Evolutionary conservation across 2,888 invertebrate species (phyloP), one percentile per base, ranked within the genome.

Genomic region (Gastracanthus pulcherrimus): DNA sequence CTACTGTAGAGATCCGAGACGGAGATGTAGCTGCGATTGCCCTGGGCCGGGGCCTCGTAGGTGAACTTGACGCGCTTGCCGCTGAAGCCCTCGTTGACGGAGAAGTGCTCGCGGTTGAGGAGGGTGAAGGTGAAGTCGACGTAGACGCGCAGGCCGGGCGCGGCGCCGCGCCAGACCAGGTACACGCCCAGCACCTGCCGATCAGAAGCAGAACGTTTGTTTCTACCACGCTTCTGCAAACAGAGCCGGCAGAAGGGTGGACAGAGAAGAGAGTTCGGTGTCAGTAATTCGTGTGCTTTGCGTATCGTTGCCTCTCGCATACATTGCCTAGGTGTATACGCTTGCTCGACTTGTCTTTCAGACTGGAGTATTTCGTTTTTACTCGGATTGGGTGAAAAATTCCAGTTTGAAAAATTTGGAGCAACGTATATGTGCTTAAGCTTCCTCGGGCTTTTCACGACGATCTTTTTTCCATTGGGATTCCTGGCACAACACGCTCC

Each of bases 121-220:
- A 96, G 93, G 6, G 96, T 96, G 91, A 96, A 96, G 70, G 95
- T 95, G 91, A 96, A 96, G 92, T 97, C 97, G 84, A 96, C 95
- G 89, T 95, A 95, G 78, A 96, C 96, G 74, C 95, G 93, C 92
- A 96, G 94, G 80, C 95, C 95, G 84, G 95, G 95, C 86, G 96
- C 95, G 6, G 95, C 94, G 83, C 95, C 95, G 66, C 95, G 94
- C 94, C 96, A 95, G 76, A 96, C 96, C 86, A 97, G 93, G 90
- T 95, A 96, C 13, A 96, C 96, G 51, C 96, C 96, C 89, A 95
- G 88, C 87, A 95, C 93, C 89, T 91, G 83, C 71, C 83, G 83
- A 81, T 83, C 83, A 83, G 75, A 83, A 77, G 78, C 75, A 66
- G 70, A 81, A 76, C 83, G 78, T 78, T 83, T 81, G 78, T 83